Evolutionary conservation across 2,888 invertebrate genomes (phyloP).

Genomic region (Pachymerium ferrugineum): DNA sequence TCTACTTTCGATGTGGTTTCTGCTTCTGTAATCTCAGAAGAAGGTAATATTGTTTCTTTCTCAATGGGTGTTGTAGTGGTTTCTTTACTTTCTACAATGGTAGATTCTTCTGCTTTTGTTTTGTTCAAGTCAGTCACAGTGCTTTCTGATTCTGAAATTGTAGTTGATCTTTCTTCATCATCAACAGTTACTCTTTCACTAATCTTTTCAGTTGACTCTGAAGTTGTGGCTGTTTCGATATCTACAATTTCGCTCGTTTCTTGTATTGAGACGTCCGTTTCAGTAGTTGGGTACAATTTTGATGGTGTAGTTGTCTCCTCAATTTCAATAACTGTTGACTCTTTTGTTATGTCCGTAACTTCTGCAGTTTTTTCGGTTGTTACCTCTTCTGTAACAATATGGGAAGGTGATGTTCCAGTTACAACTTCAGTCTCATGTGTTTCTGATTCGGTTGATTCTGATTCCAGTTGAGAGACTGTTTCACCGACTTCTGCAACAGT

Average conservation of each 20-base stretch:
- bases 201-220: not conserved
- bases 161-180: not conserved
- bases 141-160: too few species aligned
- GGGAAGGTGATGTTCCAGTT: not conserved
- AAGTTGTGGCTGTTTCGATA: not conserved
- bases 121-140: too few species aligned
- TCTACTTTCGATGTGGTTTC: not conserved
- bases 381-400: not conserved
- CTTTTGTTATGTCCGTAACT: not conserved
- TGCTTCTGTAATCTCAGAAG: not conserved
- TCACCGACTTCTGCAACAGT: slow-evolving; percentile 19
- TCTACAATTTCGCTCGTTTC: too few species aligned
- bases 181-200: not conserved
- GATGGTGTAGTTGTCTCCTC: not conserved
- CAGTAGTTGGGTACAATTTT: too few species aligned
- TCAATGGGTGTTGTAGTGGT: not conserved
- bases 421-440: not conserved
- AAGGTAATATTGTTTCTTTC: too few species aligned
- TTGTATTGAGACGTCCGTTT: too few species aligned
- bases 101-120: not conserved
- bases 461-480: not conserved
- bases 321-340: slow-evolving; percentile 4
- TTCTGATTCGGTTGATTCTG: not conserved
- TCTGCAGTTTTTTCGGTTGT: not conserved
- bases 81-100: not conserved